Evolutionary conservation across 1,140 invertebrate genomes (phyloP).

Genomic region (Dendrolimus punctatus): DNA sequence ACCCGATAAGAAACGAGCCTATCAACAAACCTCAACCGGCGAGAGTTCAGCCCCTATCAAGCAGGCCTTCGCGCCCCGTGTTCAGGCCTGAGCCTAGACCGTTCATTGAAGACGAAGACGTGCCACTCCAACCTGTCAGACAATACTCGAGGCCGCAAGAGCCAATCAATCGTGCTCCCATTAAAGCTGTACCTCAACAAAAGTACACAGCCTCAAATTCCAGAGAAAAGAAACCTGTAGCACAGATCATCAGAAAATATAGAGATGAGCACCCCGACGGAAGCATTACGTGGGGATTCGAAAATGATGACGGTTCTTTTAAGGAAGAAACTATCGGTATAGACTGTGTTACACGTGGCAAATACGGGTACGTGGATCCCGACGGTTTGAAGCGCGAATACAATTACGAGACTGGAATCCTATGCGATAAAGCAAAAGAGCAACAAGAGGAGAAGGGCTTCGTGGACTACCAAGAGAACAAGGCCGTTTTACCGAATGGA

Average conservation of each 20-base stretch:
- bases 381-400: constrained; percentile 83
- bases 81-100: constrained; percentile 64
- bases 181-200: constrained; percentile 45
- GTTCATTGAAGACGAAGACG: constrained; percentile 51
- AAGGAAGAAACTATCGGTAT: constrained; percentile 88
- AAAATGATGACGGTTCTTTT: constrained; percentile 85
- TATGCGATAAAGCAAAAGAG: constrained; percentile 76
- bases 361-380: constrained; percentile 88
- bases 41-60: constrained; percentile 61
- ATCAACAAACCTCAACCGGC: constrained; percentile 48
- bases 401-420: constrained; percentile 80
- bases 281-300: constrained; percentile 89
- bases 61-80: constrained; percentile 60
- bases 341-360: constrained; percentile 85
- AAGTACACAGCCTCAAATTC: constrained; percentile 46
- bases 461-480: constrained; percentile 81
- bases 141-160: constrained; percentile 62
- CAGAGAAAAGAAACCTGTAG: constrained; percentile 77
- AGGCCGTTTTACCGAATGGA: constrained; percentile 79
- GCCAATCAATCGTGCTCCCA: constrained; percentile 56
- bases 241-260: constrained; percentile 82
- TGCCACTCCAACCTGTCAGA: constrained; percentile 55
- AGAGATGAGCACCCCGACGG: constrained; percentile 86
- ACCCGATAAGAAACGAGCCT: constrained; percentile 47
- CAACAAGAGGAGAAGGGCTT: constrained; percentile 76